Conservation (phyloP, 37 sponge, comb jelly and placozoan genomes). For the Spongilla lacustris region DNA sequence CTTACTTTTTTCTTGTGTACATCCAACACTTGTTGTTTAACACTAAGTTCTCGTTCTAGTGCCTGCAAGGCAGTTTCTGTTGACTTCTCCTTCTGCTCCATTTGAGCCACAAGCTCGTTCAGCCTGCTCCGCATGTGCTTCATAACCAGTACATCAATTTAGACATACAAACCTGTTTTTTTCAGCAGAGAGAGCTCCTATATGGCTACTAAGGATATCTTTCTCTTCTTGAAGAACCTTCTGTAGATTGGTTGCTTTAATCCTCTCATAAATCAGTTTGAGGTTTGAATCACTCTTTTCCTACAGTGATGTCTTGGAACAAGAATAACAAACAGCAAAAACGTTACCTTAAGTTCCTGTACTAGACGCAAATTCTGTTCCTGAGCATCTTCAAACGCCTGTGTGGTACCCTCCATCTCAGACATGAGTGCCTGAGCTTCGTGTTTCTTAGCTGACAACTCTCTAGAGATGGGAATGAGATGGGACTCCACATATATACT, state of each 20-base stretch:
- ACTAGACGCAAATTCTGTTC: conserved; percentile 92
- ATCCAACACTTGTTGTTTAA: conserved; percentile 89
- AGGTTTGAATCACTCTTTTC: conserved; percentile 99
- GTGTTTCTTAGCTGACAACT: conserved; percentile 63
- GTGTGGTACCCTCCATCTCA: conserved; percentile 92
- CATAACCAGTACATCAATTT: background rate
- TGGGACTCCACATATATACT: too few relatives aligned
- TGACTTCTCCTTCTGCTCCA: conserved; percentile 86
- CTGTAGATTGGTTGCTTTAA: conserved; percentile 79
- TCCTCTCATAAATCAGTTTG: conserved; percentile 96
- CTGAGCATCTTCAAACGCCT: conserved; percentile 96
- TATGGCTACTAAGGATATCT: conserved; percentile 57
- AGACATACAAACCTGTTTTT: conserved; percentile 44
- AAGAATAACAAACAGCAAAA: background rate
- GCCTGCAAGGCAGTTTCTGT: conserved; percentile 57
- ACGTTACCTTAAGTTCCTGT: conserved; percentile 75
- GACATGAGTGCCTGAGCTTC: conserved; percentile 86
- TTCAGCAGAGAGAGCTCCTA: conserved; percentile 43
- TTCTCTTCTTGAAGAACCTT: conserved; percentile 83
- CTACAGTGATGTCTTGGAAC: conserved; percentile 1
- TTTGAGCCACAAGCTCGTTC: conserved; percentile 54
- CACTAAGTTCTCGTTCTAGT: conserved; percentile 79
- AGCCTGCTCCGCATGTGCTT: background rate
- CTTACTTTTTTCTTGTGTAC: conserved; percentile 77
- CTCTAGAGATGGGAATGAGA: conserved; percentile 1